Evolutionary conservation across 2,888 invertebrate species (phyloP).

Genomic region (Troides oblongomaculatus): DNA sequence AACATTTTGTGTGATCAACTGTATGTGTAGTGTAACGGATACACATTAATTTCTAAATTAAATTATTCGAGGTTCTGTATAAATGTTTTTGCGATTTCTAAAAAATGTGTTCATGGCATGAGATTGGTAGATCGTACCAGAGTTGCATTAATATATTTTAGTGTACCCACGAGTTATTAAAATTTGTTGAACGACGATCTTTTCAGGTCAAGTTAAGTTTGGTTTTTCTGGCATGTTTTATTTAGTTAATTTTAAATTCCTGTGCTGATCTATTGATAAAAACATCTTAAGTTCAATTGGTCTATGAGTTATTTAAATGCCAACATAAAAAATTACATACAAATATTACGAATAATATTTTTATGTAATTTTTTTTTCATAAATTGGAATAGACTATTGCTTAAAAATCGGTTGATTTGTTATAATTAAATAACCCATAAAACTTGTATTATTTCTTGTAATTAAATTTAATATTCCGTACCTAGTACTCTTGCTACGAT

Average conservation of each 20-base stretch:
- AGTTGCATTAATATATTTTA: not conserved
- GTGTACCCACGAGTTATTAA: not conserved
- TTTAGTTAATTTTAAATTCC: no score
- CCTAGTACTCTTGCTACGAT: slow-evolving; percentile 9
- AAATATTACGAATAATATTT: no score
- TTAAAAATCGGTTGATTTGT: no score
- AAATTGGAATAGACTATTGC: no score
- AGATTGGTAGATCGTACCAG: slow-evolving; percentile 3
- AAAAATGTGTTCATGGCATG: slow-evolving; percentile 16
- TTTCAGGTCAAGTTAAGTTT: not conserved
- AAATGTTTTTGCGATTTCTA: not conserved
- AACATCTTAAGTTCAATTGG: no score
- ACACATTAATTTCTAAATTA: slow-evolving; percentile 12
- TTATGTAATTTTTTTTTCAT: no score
- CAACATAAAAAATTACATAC: no score
- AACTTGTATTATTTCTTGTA: not conserved
- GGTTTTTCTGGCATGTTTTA: not conserved
- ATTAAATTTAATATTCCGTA: not conserved
- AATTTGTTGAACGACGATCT: not conserved
- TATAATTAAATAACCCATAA: no score
- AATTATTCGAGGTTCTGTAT: slow-evolving; percentile 21
- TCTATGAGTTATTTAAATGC: no score
- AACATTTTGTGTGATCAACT: slow-evolving; percentile 15
- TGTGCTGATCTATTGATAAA: no score
- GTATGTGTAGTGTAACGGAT: slow-evolving; percentile 3